Base-by-base conservation (phyloP, 2,888 invertebrate species). In the Tipula helvola region DNA sequence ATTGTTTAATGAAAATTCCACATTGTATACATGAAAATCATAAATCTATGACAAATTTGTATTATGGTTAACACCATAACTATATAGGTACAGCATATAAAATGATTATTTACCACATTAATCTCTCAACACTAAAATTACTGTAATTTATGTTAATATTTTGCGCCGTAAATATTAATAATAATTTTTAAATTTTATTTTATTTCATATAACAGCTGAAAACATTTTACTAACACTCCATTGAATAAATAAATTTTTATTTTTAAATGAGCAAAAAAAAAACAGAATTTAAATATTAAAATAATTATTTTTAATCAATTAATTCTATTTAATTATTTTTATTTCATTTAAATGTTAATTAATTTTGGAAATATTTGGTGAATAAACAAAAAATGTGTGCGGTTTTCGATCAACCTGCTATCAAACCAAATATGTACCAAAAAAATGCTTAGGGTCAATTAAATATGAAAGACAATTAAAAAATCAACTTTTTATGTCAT, bases 301-400 rank as follows among this genome's bases (percentile, higher is more conserved):
- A 71, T 71, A 71, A 71, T 71, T 28, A 71, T 71, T 71, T 71
- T 71, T 71, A 71, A 71, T 71, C 71, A 71, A 71, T 71, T 71
- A 71, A 71, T 71, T 71, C 71, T 71, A 71, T 71, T 71, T 71
- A 71, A 71, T 71, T 71, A 71, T 71, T 71, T 71, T 71, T 71
- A 71, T 71, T 71, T 28, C 71, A 71, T 71, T 71, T 71, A 71
- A 71, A 71, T 71, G 71, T 28, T 10, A 71, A 71, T 71, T 71
- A 1, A 71, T 28, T 71, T 71, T 71, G n/a, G 16, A 16, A 5
- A 52, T 42, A 8, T 5, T 44, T 44, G 10, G 44, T 0, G 44
- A 12, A 44, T 39, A 2, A 39, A 39, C n/a, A 39, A 39, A 12
- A 44, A 44, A 5, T 10, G 44, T 3, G 44, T 7, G 52, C 3